Evolutionary conservation across 2,113 vertebrate species (phyloP), one percentile per base, ranked within the genome.

Genomic region (Fulica atra): DNA sequence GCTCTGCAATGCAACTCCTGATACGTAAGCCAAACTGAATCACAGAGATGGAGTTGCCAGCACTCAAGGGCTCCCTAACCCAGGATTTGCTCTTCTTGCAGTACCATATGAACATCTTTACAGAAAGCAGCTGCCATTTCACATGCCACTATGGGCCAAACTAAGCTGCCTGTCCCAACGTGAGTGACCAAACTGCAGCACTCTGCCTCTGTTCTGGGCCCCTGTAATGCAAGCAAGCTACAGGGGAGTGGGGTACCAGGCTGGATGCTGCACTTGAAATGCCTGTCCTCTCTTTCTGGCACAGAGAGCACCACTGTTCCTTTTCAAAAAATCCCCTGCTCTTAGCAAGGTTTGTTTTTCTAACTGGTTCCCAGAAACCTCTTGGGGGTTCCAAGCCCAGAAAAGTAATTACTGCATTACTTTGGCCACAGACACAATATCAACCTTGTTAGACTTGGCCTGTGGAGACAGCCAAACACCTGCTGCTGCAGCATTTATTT

Each of bases 401-500:
- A 93, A 95, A 95, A 77, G 94, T 90, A 96, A 92, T 97, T 95
- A 96, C 85, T 82, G 65, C 84, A 89, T 95, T 96, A 85, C 78
- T 95, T 60, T 93, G 94, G 95, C 95, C 82, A 93, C 88, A 73
- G 95, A 94, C 92, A 88, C 88, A 92, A 96, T 92, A 96, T 92
- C 96, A 97, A 96, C 97, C 91, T 96, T 95, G 94, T 95, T 97
- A 97, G 82, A 76, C 69, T 90, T 96, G 95, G 96, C 94, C 96
- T 94, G 92, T 59, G 69, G 72, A 91, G 93, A 93, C 90, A 92
- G 95, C 94, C 93, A 96, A 95, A 97, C 97, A 98, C 97, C 97
- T 97, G 98, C 93, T 97, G 96, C 93, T 96, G 95, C 91, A 91
- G 95, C 96, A 96, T 97, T 96, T 97, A 91, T 97, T 97, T 97